Evolutionary conservation across 2,113 vertebrate genomes (phyloP), one percentile per base, ranked within the genome.

Genomic region (Mesembrinibis cayennensis): DNA sequence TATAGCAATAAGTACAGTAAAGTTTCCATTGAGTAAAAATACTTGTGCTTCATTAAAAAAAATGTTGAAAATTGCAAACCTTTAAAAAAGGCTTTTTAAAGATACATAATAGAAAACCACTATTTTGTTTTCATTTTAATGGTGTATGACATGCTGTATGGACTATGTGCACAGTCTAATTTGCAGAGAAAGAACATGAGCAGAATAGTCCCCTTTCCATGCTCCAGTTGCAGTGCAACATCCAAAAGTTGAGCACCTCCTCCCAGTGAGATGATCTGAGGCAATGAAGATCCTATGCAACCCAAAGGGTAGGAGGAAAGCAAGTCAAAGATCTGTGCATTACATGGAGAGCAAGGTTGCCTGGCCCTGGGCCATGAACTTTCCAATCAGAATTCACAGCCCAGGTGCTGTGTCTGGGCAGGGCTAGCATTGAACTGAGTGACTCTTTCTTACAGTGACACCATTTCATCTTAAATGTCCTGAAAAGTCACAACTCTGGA

Each of bases 201-300:
- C 15, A 25, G 32, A 69, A n/a, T 1, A 70, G 3, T 27, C 15
- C 13, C 29, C 15, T 73, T n/a, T n/a, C 76, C 20, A 16, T 0
- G 0, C 16, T 69, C 25, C 15, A 2, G 0, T 26, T 59, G 71
- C 38, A 55, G 6, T 32, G 27, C 30, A n/a, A 44, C 8, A 29
- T n/a, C 32, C 5, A 0, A 40, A 49, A 44, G 7, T 30, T 20
- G 42, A 67, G 18, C n/a, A 61, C 11, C 44, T 73, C 53, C 23
- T 32, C n/a, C 20, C 23, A 49, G 17, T 9, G 6, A 55, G 55
- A n/a, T 40, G 30, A 11, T 18, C 32, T 49, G 38, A 66, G n/a
- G 5, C 13, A 70, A 3, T 26, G 18, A 65, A 25, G 20, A 23
- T 32, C 7, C 30, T 14, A 0, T 59, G 38, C 11, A 50, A 22